A percentile compares a stretch with the other conserved stretches of the same genome.
phyloP scores from a whole-genome alignment of 2,888 invertebrate species.

The Hyppa rectilinea region DNA sequence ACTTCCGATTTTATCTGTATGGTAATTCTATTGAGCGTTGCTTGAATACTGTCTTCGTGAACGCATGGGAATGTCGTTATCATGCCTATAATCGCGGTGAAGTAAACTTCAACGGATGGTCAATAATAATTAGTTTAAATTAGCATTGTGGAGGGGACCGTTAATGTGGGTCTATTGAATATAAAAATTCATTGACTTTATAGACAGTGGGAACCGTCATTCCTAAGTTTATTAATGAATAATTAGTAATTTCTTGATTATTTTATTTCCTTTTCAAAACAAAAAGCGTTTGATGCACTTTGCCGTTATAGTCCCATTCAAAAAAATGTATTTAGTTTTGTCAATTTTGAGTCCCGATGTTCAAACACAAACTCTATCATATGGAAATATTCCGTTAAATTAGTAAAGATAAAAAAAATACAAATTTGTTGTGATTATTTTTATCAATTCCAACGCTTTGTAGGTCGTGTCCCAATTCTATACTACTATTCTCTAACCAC shows the following conservation, averaged over 20 bases:
- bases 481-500: constrained; percentile 21
- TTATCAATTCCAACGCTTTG: constrained; percentile 37
- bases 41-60: constrained; percentile 57
- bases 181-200: constrained; percentile 44
- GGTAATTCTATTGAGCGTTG: constrained; percentile 62
- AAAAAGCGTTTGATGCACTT: too few species aligned
- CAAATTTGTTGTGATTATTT: constrained; percentile 36
- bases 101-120: constrained; percentile 51
- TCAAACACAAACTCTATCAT: not conserved
- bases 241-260: too few species aligned
- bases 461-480: constrained; percentile 31
- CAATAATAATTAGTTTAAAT: constrained; percentile 55
- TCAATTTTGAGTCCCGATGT: too few species aligned
- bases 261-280: too few species aligned
- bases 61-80: constrained; percentile 69
- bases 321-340: too few species aligned
- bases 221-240: constrained; percentile 10
- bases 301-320: too few species aligned
- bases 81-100: constrained; percentile 59
- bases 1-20: constrained; percentile 65
- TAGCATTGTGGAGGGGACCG: constrained; percentile 46
- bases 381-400: constrained; percentile 28
- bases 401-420: constrained; percentile 19
- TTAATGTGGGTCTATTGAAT: constrained; percentile 36
- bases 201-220: constrained; percentile 22